These are phyloP conservation scores for Enteromius viviparus DNA, from an alignment of 2,797 vertebrate genomes.

Conservation along the genomic window DNA sequence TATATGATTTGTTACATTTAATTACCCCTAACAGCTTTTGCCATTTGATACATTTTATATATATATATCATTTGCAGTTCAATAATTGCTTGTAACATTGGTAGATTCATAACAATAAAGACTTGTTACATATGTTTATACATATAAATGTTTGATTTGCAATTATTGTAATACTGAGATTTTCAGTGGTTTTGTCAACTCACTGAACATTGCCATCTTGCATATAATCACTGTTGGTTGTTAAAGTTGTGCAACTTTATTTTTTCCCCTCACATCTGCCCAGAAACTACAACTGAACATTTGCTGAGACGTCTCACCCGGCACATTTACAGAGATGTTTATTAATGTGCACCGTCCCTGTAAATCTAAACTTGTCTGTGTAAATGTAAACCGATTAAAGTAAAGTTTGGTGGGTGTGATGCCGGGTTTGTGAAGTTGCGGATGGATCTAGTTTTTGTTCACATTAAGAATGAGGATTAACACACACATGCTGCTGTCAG, in stretches of 20 bases:
- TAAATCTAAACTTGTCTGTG: conserved; percentile 19
- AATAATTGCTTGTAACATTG: no score
- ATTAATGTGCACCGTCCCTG: not conserved
- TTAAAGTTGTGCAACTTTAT: not conserved
- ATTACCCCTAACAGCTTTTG: no score
- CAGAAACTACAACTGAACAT: not conserved
- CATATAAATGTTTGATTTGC: not conserved
- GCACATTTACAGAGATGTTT: not conserved
- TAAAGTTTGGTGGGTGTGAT: conserved; percentile 8
- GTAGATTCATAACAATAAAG: no score
- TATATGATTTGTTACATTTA: no score
- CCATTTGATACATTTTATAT: no score
- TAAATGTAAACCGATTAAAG: conserved; percentile 12
- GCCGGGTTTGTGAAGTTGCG: not conserved
- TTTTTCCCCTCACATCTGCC: not conserved
- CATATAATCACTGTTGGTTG: not conserved
- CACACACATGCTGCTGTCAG: conserved; percentile 35
- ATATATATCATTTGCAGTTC: no score
- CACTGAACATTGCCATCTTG: not conserved
- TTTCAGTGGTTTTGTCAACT: not conserved
- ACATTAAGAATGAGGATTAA: conserved; percentile 26
- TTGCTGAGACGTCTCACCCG: not conserved
- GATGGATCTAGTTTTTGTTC: conserved; percentile 38
- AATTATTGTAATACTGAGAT: not conserved
- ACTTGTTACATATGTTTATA: not conserved